Evolutionary conservation across 2,888 invertebrate species (phyloP), one percentile per base, ranked within the genome.

Genomic region (Lasioglossum calceatum): DNA sequence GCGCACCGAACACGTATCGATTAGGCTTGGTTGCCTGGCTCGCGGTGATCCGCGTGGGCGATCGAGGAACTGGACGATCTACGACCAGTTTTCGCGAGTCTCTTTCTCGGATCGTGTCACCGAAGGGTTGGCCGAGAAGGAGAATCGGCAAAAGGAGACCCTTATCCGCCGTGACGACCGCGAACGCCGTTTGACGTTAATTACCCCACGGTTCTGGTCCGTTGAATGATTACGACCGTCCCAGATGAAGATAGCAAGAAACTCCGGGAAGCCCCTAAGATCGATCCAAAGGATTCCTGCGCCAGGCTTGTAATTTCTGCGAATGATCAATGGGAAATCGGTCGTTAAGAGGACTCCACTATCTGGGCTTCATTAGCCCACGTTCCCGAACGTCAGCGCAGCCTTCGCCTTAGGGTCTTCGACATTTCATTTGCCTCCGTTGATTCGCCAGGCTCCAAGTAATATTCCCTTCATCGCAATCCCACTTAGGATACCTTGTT

Each of bases 1-100:
- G 82, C 79, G 83, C 88, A 77, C 76, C 44, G 81, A 73, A 84
- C 85, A 85, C 81, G 87, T 87, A 90, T 88, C 89, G 91, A 92
- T 92, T 92, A 92, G 85, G 54, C 27, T 78, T 72, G 82, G 79
- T 79, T 61, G 76, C 54, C 80, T 67, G 80, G 80, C 71, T 64
- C 81, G 83, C 81, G 36, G 73, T 80, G 73, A 79, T 54, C 79
- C 75, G 88, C 82, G 90, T 90, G 84, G 90, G 90, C 91, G 90
- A 87, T 88, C 81, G 47, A 77, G 77, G 58, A 76, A 74, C 67
- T 42, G 79, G 42, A 50, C 64, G 85, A 85, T 84, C 86, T 44
- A 77, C 82, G 79, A 87, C 87, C 80, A 84, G 87, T 84, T 84
- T 50, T 76, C 83, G 36, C 19, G 10, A 19, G 7, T 79, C 77